Percentiles rank a stretch among this genome's conserved stretches.
Conservation (phyloP, 2,113 vertebrate genomes). For the Muntiacus muntjak region DNA sequence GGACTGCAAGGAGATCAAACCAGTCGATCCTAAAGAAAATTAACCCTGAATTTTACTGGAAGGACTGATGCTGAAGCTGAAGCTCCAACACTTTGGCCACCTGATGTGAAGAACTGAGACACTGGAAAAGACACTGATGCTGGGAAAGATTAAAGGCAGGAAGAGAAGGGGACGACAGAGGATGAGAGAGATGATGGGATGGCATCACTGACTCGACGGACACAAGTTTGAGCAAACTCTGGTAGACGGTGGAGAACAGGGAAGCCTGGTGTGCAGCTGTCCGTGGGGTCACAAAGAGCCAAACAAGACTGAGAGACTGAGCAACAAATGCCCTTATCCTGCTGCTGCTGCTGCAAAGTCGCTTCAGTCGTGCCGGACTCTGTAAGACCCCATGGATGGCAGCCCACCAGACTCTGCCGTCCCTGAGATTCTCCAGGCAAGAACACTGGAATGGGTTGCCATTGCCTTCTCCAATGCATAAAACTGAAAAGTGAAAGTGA, state of each 20-base stretch:
- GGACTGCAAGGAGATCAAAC: background rate
- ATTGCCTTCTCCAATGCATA: background rate
- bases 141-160: background rate
- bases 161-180: background rate
- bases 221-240: background rate
- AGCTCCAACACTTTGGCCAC: background rate
- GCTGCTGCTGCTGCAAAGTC: background rate
- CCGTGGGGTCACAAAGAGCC: background rate
- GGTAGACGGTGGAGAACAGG: background rate
- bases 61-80: background rate
- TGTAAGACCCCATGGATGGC: background rate
- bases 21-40: background rate
- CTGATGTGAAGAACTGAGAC: background rate
- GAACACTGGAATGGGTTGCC: background rate
- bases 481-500: too few species aligned
- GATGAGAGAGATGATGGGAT: background rate
- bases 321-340: background rate
- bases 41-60: background rate
- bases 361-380: background rate
- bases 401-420: rapidly evolving
- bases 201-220: background rate
- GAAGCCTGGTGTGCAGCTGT: background rate
- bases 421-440: background rate
- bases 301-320: background rate
- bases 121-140: background rate